phyloP scores from a whole-genome alignment of 2,113 vertebrate genomes.

The Limnothrissa miodon region DNA sequence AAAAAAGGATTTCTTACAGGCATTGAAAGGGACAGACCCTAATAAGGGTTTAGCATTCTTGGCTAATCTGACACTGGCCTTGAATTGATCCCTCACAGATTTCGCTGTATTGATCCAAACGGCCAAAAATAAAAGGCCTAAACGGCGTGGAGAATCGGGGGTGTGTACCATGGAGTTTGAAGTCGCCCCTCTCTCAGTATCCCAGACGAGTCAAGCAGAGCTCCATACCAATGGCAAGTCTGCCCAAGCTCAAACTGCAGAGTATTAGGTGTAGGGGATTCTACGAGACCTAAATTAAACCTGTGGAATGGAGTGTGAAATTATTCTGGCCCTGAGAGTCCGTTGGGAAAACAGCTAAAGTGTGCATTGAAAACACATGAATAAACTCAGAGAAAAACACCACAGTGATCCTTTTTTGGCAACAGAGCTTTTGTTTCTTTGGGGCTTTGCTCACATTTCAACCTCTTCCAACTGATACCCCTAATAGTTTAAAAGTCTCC shows the following conservation, averaged over 20 bases:
- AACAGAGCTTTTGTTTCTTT: not conserved
- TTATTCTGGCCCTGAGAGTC: constrained; percentile 25
- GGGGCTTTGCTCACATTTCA: not conserved
- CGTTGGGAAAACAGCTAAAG: not conserved
- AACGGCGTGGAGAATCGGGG: not conserved
- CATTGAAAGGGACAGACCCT: not conserved
- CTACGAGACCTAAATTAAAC: constrained; percentile 24
- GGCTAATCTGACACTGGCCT: constrained; percentile 2
- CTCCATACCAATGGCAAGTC: not conserved
- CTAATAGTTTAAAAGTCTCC: not conserved
- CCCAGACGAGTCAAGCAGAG: not conserved
- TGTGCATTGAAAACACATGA: not conserved
- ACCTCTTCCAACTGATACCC: not conserved
- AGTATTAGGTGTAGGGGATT: constrained; percentile 23
- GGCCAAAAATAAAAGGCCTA: not conserved
- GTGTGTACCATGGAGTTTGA: not conserved
- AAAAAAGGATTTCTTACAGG: not conserved
- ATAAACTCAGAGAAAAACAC: not conserved
- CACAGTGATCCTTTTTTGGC: not conserved
- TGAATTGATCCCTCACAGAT: constrained; percentile 16
- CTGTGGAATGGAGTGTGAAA: constrained; percentile 36
- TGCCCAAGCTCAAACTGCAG: not conserved
- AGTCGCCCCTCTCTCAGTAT: not conserved
- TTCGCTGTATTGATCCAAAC: constrained; percentile 4
- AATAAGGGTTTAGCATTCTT: not conserved